A percentile compares a stretch with the other conserved stretches of the same genome.
Evolutionary conservation across 2,797 vertebrate species (phyloP).

Genomic region (Sebastes steindachneri): DNA sequence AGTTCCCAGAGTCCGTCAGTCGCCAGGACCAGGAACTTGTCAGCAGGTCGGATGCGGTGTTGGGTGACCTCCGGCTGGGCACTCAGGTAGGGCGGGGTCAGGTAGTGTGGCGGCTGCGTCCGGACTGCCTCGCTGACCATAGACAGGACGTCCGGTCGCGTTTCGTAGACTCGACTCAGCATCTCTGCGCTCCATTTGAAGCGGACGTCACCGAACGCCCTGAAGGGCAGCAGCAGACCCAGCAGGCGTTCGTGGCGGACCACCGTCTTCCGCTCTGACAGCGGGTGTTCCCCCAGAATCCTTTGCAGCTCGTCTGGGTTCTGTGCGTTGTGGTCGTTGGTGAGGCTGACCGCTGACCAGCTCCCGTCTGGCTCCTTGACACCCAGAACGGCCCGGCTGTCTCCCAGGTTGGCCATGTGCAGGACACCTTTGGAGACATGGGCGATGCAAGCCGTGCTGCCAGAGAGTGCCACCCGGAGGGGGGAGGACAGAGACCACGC

Average conservation of each 20-base stretch:
- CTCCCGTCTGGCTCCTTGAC: constrained; percentile 58
- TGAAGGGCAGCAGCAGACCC: constrained; percentile 77
- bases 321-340: constrained; percentile 77
- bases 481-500: constrained; percentile 46
- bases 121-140: constrained; percentile 40
- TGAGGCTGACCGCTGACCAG: constrained; percentile 70
- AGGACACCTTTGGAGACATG: constrained; percentile 64
- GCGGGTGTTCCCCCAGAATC: constrained; percentile 71
- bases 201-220: constrained; percentile 74
- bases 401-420: constrained; percentile 76
- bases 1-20: constrained; percentile 79
- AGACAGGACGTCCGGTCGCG: constrained; percentile 27
- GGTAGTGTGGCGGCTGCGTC: constrained; percentile 52
- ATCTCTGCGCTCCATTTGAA: constrained; percentile 78
- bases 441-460: constrained; percentile 73
- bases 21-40: constrained; percentile 79
- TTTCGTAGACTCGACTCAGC: constrained; percentile 64
- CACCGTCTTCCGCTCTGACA: constrained; percentile 58
- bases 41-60: constrained; percentile 58
- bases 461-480: constrained; percentile 73
- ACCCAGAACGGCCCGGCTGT: constrained; percentile 78
- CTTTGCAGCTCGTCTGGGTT: constrained; percentile 73
- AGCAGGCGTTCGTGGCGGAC: constrained; percentile 76
- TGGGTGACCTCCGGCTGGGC: constrained; percentile 69
- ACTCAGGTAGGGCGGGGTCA: constrained; percentile 78